These are phyloP conservation scores for Baccha elongata DNA, from an alignment of 2,888 invertebrate genomes.

Conservation along the genomic window DNA sequence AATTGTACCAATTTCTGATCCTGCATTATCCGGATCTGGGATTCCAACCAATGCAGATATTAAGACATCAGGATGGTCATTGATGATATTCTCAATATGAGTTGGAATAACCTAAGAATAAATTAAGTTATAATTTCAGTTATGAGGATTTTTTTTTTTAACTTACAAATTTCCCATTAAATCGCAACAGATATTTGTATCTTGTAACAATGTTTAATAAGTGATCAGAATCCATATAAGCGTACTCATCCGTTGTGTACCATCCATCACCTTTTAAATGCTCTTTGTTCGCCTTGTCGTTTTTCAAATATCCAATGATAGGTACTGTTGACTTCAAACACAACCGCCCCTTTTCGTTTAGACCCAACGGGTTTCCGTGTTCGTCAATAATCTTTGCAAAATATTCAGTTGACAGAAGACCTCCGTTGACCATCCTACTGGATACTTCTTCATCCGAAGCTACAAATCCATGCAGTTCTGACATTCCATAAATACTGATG, in stretches of 20 bases:
- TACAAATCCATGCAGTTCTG: constrained; percentile 67
- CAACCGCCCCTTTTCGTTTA: constrained; percentile 58
- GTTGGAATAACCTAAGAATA: constrained; percentile 63
- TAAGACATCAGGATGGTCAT: constrained; percentile 35
- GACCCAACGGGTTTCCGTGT: constrained; percentile 32
- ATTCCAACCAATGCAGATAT: constrained; percentile 59
- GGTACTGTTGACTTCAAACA: constrained; percentile 58
- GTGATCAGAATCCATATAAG: constrained; percentile 2
- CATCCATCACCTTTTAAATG: neutral
- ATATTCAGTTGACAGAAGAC: constrained; percentile 47
- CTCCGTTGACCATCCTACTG: constrained; percentile 47
- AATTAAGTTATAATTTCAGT: neutral
- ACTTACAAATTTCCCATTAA: constrained; percentile 56
- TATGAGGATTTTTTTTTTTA: neutral
- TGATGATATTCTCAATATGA: constrained; percentile 58
- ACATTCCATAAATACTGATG: constrained; percentile 71
- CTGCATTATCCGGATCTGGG: neutral
- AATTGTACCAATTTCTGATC: constrained; percentile 50
- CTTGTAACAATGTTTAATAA: constrained; percentile 54
- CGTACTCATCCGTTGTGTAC: neutral
- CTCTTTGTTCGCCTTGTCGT: neutral
- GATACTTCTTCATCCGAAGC: constrained; percentile 49
- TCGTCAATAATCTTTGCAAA: constrained; percentile 67
- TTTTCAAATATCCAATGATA: neutral
- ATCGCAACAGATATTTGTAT: constrained; percentile 55